A percentile compares a stretch with the other conserved stretches of the same genome.
These are phyloP conservation scores for Amblyraja radiata DNA, from an alignment of 2,797 vertebrate species.

Conservation along the genomic window DNA sequence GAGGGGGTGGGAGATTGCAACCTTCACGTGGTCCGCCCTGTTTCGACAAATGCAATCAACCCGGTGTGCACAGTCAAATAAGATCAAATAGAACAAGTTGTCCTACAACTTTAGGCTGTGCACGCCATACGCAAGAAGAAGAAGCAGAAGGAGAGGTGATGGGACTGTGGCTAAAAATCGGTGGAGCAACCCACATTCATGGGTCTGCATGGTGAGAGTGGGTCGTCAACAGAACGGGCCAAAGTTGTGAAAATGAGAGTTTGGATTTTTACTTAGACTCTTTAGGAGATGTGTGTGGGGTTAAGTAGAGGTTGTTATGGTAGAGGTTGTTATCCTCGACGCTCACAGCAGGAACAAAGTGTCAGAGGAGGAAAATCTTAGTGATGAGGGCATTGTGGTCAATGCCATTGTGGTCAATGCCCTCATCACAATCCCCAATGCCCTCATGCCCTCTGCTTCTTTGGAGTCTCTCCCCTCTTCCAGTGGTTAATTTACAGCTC, in stretches of 20 bases:
- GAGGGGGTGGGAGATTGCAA: too few species aligned
- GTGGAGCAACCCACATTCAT: neutral
- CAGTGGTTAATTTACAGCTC: neutral
- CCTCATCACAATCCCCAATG: too few species aligned
- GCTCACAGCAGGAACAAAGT: neutral
- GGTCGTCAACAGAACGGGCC: neutral
- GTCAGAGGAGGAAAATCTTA: neutral
- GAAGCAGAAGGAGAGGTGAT: neutral
- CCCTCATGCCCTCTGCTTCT: neutral
- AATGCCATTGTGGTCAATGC: neutral
- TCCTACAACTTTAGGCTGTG: too few species aligned
- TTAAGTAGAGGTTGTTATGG: neutral
- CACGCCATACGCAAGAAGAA: too few species aligned
- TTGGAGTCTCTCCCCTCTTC: neutral
- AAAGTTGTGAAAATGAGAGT: neutral
- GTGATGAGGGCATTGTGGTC: neutral
- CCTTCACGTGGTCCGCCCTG: too few species aligned
- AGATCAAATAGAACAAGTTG: too few species aligned
- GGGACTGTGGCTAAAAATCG: neutral
- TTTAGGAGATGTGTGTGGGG: neutral
- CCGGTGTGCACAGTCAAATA: too few species aligned
- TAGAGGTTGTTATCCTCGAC: neutral
- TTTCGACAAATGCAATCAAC: too few species aligned
- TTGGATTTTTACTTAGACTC: neutral
- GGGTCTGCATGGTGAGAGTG: neutral